Evolutionary conservation across 2,888 invertebrate species (phyloP), one percentile per base, ranked within the genome.

Genomic region (Venusia cambrica): DNA sequence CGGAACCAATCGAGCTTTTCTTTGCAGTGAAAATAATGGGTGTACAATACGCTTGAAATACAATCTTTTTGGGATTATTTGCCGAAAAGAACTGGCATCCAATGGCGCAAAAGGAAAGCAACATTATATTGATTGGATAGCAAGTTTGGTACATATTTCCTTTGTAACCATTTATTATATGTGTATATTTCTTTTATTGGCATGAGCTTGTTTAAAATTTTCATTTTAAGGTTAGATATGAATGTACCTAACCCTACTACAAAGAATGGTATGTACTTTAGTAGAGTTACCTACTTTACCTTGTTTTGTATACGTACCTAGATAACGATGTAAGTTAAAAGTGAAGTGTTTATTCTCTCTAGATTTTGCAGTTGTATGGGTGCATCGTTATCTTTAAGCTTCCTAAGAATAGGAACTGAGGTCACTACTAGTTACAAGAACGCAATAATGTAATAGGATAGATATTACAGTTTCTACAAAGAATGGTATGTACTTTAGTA

Each of bases 1-100:
- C 30, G 41, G 33, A 33, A 33, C 40, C 45, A 43, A 41, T 48
- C 43, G 24, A 27, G 37, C 34, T 27, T 26, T 22, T 41, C 24
- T 33, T 25, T 34, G 20, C 37, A 25, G 37, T 41, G 28, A 26
- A 38, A 41, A 42, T 33, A 38, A 36, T 32, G 11, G 12, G 4
- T 5, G 19, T 24, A 13, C 25, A 34, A 38, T 33, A 33, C 15
- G 13, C 10, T 7, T 28, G 33, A 20, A 20, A 20, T 18, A 33
- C 16, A 24, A 33, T 9, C 2, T 27, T 33, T 21, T 20, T 11
- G 8, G 19, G 28, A 33, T 28, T 28, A 24, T 13, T 9, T n/a
- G 7, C 22, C 10, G 21, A 14, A 33, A 29, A 11, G 12, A 9
- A 14, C 22, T 24, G 6, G 13, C 22, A 1, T 21, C 15, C 21